Evolutionary conservation across 1,140 invertebrate genomes (phyloP).

Genomic region (Drosophila athabasca): DNA sequence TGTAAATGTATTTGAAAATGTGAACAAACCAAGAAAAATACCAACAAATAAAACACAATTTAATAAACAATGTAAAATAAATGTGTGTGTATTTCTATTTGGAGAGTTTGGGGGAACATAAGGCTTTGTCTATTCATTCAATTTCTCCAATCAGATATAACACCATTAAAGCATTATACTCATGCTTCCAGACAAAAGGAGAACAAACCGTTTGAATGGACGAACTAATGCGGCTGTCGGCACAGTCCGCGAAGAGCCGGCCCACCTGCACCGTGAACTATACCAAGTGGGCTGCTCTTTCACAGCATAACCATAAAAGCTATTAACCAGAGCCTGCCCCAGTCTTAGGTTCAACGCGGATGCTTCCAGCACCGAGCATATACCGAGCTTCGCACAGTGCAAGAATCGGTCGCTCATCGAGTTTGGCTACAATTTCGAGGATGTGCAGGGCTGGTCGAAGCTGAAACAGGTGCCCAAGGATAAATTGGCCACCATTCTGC

Average conservation of each 20-base stretch:
- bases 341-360: slow-evolving; percentile 19
- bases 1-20: slow-evolving; percentile 82
- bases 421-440: slow-evolving; percentile 52
- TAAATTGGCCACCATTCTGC: slow-evolving; percentile 38
- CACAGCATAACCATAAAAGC: too few species aligned
- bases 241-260: neutral
- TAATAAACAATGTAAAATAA: slow-evolving; percentile 64
- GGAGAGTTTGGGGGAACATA: too few species aligned
- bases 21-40: slow-evolving; percentile 71
- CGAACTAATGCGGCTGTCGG: slow-evolving; percentile 29
- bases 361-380: neutral
- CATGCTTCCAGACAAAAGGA: neutral
- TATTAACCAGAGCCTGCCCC: neutral
- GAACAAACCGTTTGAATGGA: slow-evolving; percentile 38
- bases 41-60: slow-evolving; percentile 80
- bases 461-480: slow-evolving; percentile 56
- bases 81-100: neutral
- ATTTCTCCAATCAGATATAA: neutral
- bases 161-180: neutral
- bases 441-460: slow-evolving; percentile 51
- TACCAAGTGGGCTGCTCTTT: slow-evolving; percentile 32
- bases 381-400: neutral
- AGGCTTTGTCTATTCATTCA: neutral
- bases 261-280: slow-evolving; percentile 47
- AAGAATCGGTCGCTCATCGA: slow-evolving; percentile 52